Evolutionary conservation across 2,888 invertebrate genomes (phyloP).

Genomic region (Scotopteryx bipunctaria): DNA sequence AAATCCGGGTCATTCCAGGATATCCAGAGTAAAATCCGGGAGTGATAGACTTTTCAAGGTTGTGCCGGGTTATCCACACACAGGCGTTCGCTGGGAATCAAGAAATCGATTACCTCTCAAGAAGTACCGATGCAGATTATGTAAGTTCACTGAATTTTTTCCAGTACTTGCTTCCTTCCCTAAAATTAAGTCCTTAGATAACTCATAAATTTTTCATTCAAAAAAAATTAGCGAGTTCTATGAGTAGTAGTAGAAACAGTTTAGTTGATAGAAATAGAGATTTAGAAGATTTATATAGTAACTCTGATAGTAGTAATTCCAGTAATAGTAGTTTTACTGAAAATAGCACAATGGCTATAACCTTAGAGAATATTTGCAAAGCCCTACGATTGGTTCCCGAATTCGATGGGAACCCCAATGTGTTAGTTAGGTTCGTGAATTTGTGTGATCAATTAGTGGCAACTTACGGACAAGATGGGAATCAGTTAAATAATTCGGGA

Average conservation of each 20-base stretch:
- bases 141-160: too few relatives aligned
- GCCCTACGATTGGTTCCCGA: slow-evolving; percentile 18
- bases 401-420: slow-evolving; percentile 32
- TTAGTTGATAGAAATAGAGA: background rate
- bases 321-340: too few relatives aligned
- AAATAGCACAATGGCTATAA: background rate
- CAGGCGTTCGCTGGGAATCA: background rate
- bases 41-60: too few relatives aligned
- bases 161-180: too few relatives aligned
- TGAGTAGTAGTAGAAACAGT: background rate
- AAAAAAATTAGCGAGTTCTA: background rate
- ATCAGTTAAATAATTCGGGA: slow-evolving; percentile 18
- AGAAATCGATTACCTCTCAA: too few relatives aligned
- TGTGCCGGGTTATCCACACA: too few relatives aligned
- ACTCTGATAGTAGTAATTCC: too few relatives aligned
- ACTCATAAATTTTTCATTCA: background rate
- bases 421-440: slow-evolving; percentile 35
- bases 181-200: too few relatives aligned
- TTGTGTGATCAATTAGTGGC: slow-evolving; percentile 37
- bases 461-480: background rate
- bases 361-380: background rate
- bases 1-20: background rate
- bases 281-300: too few relatives aligned
- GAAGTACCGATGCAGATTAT: too few relatives aligned
- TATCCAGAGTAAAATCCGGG: too few relatives aligned